Evolutionary conservation across 2,797 vertebrate genomes (phyloP).

Genomic region (Poecilia wingei): DNA sequence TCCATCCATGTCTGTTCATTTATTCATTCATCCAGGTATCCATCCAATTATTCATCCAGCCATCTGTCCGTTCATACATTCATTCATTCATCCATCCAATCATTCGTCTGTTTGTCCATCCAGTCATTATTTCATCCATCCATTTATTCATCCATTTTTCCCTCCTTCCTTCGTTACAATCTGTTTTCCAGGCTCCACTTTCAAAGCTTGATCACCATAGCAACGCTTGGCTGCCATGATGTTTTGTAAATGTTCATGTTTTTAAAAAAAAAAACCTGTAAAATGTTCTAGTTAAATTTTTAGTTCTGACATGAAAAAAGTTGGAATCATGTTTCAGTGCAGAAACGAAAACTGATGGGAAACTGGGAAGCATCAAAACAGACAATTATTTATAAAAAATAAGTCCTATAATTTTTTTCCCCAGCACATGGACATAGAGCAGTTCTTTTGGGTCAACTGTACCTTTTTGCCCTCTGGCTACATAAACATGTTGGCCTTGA

Average conservation of each 20-base stretch:
- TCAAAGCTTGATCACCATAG: background rate
- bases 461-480: constrained; percentile 51
- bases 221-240: background rate
- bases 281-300: background rate
- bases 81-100: no score
- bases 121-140: background rate
- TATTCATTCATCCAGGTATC: background rate
- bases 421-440: background rate
- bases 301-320: background rate
- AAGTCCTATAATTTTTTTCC: background rate
- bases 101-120: background rate
- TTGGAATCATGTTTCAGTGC: background rate
- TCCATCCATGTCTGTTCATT: no score
- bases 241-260: background rate
- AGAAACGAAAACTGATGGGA: background rate
- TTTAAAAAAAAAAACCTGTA: background rate
- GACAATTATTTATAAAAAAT: background rate
- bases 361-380: background rate
- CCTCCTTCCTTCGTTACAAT: background rate
- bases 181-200: background rate
- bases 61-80: no score
- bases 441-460: constrained; percentile 21
- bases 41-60: no score
- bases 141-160: background rate
- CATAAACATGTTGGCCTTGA: constrained; percentile 49